These are phyloP conservation scores for Meteorus colon DNA, from an alignment of 2,888 invertebrate genomes.

Conservation along the genomic window DNA sequence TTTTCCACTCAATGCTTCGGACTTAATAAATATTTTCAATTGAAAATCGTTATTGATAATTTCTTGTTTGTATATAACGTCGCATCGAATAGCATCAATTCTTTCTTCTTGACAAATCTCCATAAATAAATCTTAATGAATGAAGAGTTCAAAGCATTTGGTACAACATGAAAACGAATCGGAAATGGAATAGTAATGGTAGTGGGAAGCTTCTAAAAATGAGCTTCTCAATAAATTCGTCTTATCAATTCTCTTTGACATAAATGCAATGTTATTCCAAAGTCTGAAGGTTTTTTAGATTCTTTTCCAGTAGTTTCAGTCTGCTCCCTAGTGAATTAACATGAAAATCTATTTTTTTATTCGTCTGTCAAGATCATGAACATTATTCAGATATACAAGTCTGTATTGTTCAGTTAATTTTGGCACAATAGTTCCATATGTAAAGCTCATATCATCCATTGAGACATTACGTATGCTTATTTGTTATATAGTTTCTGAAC, in stretches of 20 bases:
- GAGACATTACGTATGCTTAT: neutral
- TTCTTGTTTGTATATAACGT: too few species aligned
- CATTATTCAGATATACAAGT: too few species aligned
- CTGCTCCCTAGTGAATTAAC: too few species aligned
- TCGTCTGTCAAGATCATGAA: neutral
- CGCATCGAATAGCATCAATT: too few species aligned
- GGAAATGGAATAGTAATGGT: neutral
- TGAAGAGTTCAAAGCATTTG: too few species aligned
- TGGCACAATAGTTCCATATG: neutral
- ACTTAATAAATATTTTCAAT: too few species aligned
- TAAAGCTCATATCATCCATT: neutral
- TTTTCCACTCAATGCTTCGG: too few species aligned
- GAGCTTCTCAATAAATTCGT: neutral
- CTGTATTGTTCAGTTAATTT: neutral
- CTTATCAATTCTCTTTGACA: constrained; percentile 22
- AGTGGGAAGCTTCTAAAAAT: neutral
- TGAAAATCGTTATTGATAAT: too few species aligned
- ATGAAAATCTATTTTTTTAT: neutral
- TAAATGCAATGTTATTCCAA: neutral
- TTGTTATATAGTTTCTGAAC: neutral
- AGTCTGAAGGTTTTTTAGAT: neutral
- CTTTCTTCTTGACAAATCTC: too few species aligned
- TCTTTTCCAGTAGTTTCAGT: too few species aligned
- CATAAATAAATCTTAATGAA: too few species aligned
- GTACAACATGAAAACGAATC: neutral